Percentiles rank a stretch among this genome's conserved stretches.
Conservation (phyloP, 1,140 invertebrate species). For the Trichogramma pretiosum region DNA sequence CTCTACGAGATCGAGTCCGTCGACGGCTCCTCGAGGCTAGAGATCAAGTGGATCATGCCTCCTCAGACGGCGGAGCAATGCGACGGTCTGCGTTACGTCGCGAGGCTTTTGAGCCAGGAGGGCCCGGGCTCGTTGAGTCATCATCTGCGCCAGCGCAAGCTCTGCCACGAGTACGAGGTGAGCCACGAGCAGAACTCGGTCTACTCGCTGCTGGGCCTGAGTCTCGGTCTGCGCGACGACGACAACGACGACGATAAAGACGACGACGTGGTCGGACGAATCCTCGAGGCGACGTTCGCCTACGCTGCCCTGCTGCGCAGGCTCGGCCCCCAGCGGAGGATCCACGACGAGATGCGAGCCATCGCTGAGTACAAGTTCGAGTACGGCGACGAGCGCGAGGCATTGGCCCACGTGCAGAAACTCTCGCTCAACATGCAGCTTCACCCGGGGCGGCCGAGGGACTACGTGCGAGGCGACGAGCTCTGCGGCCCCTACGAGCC, state of each 20-base stretch:
- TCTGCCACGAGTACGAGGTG: constrained; percentile 65
- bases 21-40: constrained; percentile 59
- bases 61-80: constrained; percentile 56
- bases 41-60: constrained; percentile 73
- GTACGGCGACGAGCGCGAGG: too few relatives aligned
- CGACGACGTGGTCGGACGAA: too few relatives aligned
- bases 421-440: too few relatives aligned
- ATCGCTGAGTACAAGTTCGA: constrained; percentile 62
- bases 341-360: constrained; percentile 61
- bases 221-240: constrained; percentile 67
- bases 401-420: too few relatives aligned
- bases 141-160: constrained; percentile 71
- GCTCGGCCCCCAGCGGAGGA: constrained; percentile 53
- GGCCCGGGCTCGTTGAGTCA: constrained; percentile 77
- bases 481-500: too few relatives aligned
- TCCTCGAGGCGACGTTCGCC: constrained; percentile 60
- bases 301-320: constrained; percentile 62
- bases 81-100: constrained; percentile 71
- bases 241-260: constrained; percentile 65
- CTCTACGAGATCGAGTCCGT: constrained; percentile 72
- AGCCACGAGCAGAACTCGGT: constrained; percentile 66
- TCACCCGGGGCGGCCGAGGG: too few relatives aligned
- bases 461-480: too few relatives aligned
- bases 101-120: constrained; percentile 77
- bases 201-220: constrained; percentile 64